Conservation (phyloP, 2,797 vertebrate species). For the Menidia menidia region DNA sequence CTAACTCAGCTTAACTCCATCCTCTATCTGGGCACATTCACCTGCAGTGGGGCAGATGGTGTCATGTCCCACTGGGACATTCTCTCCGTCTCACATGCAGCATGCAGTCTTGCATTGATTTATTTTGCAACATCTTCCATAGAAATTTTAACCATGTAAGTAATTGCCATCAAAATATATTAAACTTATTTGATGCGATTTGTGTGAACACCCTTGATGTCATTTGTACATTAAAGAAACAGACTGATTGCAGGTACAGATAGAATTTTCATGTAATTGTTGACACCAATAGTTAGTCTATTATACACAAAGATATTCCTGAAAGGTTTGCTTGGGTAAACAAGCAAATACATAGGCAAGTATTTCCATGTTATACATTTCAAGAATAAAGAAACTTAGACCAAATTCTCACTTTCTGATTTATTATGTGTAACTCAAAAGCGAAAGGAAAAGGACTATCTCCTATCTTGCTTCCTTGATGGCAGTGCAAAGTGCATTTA, state of each 20-base stretch:
- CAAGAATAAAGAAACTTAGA: no score
- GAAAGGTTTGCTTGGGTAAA: no score
- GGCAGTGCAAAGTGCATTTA: slow-evolving; percentile 70
- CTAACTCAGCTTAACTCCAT: slow-evolving; percentile 80
- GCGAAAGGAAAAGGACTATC: slow-evolving; percentile 70
- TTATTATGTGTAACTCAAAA: no score
- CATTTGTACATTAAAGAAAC: neutral
- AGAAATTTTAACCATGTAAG: neutral
- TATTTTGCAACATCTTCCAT: slow-evolving; percentile 9
- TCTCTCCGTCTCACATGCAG: slow-evolving; percentile 41
- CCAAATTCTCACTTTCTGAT: no score
- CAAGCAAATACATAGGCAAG: no score
- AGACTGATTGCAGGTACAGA: no score
- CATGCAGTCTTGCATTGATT: slow-evolving; percentile 29
- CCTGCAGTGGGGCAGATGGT: slow-evolving; percentile 84
- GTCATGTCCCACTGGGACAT: slow-evolving; percentile 70
- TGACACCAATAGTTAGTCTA: no score
- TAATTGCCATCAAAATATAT: slow-evolving; percentile 10
- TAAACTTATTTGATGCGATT: neutral
- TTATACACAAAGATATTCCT: no score
- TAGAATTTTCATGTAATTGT: no score
- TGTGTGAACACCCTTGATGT: neutral
- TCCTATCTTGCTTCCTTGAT: slow-evolving; percentile 43
- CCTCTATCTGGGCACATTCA: slow-evolving; percentile 76
- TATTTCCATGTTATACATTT: no score